Evolutionary conservation across 2,797 vertebrate genomes (phyloP).

Genomic region (Halcyon chelicuti): DNA sequence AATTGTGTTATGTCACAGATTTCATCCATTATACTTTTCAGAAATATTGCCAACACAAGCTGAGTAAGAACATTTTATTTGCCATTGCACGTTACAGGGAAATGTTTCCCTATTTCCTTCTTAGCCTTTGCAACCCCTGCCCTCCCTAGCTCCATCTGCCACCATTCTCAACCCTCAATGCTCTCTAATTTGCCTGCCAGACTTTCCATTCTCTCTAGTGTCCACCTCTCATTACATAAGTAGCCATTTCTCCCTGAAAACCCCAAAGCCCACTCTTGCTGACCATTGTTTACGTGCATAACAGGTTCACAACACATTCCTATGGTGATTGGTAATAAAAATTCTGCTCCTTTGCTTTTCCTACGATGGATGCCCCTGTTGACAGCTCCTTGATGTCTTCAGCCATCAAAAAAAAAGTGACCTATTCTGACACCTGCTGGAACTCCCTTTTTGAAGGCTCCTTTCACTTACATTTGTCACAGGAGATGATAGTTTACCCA

Average conservation of each 20-base stretch:
- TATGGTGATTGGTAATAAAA: neutral
- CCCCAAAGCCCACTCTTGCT: neutral
- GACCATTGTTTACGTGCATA: neutral
- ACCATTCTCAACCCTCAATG: neutral
- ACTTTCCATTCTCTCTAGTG: neutral
- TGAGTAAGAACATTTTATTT: neutral
- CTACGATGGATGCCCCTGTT: too few species aligned
- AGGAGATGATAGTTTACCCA: neutral
- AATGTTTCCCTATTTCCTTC: neutral
- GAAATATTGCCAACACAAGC: neutral
- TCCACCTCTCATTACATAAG: neutral
- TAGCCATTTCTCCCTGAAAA: neutral
- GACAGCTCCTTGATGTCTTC: neutral
- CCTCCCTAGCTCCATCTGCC: neutral
- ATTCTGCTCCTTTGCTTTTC: neutral
- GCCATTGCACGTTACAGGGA: neutral
- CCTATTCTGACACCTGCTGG: neutral
- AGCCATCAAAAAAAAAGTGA: neutral
- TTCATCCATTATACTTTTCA: neutral
- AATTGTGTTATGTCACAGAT: neutral
- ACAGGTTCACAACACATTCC: neutral
- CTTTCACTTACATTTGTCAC: neutral
- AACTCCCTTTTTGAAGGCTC: neutral
- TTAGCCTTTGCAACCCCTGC: neutral
- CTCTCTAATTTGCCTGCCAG: neutral